Evolutionary conservation across 2,113 vertebrate species (phyloP).

Genomic region (Phaethornis superciliosus): DNA sequence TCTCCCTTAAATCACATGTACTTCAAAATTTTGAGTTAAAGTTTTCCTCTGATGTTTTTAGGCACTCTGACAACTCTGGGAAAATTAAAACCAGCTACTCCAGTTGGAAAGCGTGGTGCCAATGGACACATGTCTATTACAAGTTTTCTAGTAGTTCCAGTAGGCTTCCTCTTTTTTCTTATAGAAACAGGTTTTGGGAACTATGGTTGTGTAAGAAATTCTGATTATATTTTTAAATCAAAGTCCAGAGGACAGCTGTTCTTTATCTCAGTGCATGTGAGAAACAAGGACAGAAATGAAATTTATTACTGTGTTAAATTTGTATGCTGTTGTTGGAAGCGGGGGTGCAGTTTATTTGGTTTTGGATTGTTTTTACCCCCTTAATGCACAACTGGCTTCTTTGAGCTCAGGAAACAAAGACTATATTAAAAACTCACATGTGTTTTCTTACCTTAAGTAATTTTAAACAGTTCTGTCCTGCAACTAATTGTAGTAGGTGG

Average conservation of each 20-base stretch:
- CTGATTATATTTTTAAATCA: neutral
- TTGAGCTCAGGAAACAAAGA: neutral
- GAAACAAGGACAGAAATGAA: neutral
- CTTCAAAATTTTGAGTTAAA: neutral
- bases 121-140: neutral
- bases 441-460: neutral
- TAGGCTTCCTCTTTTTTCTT: neutral
- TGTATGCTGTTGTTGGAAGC: neutral
- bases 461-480: neutral
- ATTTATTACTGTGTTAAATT: neutral
- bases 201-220: neutral
- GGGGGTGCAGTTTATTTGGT: too few species aligned
- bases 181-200: neutral
- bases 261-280: neutral
- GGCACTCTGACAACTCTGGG: neutral
- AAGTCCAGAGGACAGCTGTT: neutral
- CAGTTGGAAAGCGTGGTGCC: neutral
- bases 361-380: too few species aligned
- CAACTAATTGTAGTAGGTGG: neutral
- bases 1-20: neutral
- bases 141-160: neutral
- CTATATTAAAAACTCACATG: neutral
- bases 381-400: neutral
- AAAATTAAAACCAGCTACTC: neutral
- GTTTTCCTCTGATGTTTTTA: neutral